Base-by-base conservation (phyloP, 2,888 invertebrate genomes). In the Chromoteleia sp. region DNA sequence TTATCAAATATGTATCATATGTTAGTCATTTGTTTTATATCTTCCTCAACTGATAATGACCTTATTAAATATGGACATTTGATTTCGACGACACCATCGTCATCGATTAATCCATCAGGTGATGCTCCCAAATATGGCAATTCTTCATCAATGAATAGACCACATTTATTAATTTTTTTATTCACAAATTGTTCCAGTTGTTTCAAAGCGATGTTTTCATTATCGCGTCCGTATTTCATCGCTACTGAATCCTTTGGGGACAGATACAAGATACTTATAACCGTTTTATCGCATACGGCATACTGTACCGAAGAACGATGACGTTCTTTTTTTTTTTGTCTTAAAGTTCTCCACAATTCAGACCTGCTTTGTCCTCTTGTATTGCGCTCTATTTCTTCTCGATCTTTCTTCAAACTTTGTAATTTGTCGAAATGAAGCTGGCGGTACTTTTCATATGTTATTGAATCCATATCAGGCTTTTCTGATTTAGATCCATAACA, bases 191-290 rank as follows among this genome's bases (percentile, higher is more conserved):
- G 8, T 14, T 43, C 43, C 17, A 83, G n/a, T 54, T 82, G 65
- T 6, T 43, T 0, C 0, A 43, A n/a, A 5, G 78, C 78, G 3
- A 29, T 41, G 7, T 41, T 12, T 45, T 85, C 85, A 58, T 79
- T 75, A 2, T 76, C 43, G 7, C 33, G 61, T n/a, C 81, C 84
- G 29, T 80, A 76, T 41, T 12, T 17, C 39, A 54, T 65, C 0
- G 68, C 59, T 12, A 15, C n/a, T 14, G 68, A 33, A 17, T 43
- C 48, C 0, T 43, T 29, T 25, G 1, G 8, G 0, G 43, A 36
- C 0, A 81, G 84, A 63, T 79, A 80, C 10, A 81, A 61, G 45
- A 84, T 81, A 15, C 15, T 58, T 43, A 75, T 76, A 2, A 84
- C 81, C 1, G 21, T 59, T 8, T 36, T 12, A 45, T 48, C 61